Conservation (phyloP, 1,140 invertebrate species). For the Drosophila azteca region DNA sequence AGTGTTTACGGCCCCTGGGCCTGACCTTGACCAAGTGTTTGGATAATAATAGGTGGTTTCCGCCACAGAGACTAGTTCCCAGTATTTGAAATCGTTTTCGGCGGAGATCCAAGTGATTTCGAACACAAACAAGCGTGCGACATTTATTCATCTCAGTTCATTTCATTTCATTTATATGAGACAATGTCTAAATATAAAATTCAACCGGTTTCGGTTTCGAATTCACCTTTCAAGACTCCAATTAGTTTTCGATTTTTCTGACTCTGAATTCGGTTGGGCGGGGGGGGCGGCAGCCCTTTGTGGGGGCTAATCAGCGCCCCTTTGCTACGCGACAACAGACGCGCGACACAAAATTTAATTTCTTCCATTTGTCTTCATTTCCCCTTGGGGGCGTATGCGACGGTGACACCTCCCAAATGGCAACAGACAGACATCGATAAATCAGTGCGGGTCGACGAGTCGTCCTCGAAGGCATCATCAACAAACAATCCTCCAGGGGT, state of each 20-base stretch:
- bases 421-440: constrained; percentile 60
- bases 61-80: constrained; percentile 34
- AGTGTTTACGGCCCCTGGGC: constrained; percentile 16
- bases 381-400: constrained; percentile 27
- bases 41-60: constrained; percentile 30
- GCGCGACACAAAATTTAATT: constrained; percentile 64
- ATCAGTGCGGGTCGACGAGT: constrained; percentile 37
- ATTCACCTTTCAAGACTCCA: constrained; percentile 40
- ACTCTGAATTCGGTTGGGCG: too few relatives aligned
- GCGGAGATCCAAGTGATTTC: constrained; percentile 26
- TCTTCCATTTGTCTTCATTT: constrained; percentile 54
- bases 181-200: constrained; percentile 52
- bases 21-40: constrained; percentile 65
- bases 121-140: constrained; percentile 33
- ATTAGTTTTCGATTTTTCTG: constrained; percentile 57
- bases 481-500: constrained; percentile 30
- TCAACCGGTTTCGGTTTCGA: constrained; percentile 51
- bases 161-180: constrained; percentile 53
- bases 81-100: constrained; percentile 34
- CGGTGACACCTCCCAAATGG: constrained; percentile 25
- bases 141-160: constrained; percentile 35
- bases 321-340: constrained; percentile 30
- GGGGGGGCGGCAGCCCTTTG: constrained; percentile 4
- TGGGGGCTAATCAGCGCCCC: constrained; percentile 48
- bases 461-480: constrained; percentile 2